phyloP scores from a whole-genome alignment of 2,888 invertebrate genomes.

The Xestia sexstrigata region DNA sequence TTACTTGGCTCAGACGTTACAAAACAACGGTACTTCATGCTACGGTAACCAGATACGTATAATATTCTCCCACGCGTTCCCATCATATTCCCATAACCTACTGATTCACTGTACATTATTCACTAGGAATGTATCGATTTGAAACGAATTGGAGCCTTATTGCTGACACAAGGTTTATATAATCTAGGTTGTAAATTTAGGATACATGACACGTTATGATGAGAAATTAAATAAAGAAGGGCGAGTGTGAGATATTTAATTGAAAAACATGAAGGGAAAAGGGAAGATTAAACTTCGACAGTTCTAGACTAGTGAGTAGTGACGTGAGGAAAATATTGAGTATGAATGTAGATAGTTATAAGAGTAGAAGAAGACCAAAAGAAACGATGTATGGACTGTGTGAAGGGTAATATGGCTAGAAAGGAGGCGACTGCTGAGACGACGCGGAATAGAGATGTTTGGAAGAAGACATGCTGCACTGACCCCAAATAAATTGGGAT shows the following conservation, averaged over 20 bases:
- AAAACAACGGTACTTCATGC: slow-evolving; percentile 51
- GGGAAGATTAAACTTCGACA: neutral
- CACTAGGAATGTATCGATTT: slow-evolving; percentile 23
- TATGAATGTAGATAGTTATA: neutral
- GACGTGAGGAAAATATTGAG: neutral
- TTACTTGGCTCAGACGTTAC: slow-evolving; percentile 26
- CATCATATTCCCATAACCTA: slow-evolving; percentile 64
- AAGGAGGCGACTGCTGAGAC: no score
- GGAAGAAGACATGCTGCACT: no score
- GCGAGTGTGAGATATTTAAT: neutral
- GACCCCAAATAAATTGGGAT: no score
- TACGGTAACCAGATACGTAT: slow-evolving; percentile 54
- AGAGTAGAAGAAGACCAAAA: no score
- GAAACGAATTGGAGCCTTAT: slow-evolving; percentile 33
- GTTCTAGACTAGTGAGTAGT: neutral
- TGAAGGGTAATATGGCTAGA: no score
- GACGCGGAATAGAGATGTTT: no score
- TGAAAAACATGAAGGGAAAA: neutral
- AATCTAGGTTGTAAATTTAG: neutral
- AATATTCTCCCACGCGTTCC: slow-evolving; percentile 63
- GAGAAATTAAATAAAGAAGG: neutral
- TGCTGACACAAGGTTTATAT: neutral
- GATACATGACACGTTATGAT: neutral
- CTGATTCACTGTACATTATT: slow-evolving; percentile 50
- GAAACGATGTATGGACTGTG: no score